phyloP scores from a whole-genome alignment of 2,797 vertebrate genomes.

The Lates japonicus region DNA sequence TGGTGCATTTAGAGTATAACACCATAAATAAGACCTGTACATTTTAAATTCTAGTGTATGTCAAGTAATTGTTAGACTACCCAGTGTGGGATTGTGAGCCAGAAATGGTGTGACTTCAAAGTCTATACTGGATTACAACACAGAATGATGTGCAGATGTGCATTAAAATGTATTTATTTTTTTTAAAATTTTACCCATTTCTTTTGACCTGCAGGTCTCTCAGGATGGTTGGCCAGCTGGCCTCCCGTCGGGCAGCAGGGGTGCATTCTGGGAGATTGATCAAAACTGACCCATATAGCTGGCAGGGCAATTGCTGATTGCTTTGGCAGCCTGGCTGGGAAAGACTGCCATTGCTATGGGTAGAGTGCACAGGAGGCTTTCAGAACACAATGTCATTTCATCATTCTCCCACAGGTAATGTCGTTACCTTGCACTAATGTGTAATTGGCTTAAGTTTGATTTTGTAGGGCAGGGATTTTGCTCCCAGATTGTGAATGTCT shows the following conservation, averaged over 20 bases:
- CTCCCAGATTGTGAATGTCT: not conserved
- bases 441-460: conserved; percentile 6
- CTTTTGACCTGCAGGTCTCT: conserved; percentile 87
- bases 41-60: not conserved
- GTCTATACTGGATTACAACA: not conserved
- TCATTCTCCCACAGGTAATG: conserved; percentile 4
- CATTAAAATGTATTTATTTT: not conserved
- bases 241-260: conserved; percentile 93
- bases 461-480: not conserved
- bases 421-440: conserved; percentile 24
- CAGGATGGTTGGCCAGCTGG: conserved; percentile 96
- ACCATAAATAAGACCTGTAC: not conserved
- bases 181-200: conserved; percentile 28
- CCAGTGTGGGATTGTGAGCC: not conserved
- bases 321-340: conserved; percentile 94
- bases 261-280: conserved; percentile 97
- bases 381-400: conserved; percentile 13
- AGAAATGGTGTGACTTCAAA: not conserved
- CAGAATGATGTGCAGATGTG: not conserved
- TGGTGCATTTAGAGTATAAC: not conserved
- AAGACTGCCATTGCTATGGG: conserved; percentile 97
- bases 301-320: conserved; percentile 93
- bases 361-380: conserved; percentile 61
- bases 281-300: conserved; percentile 94
- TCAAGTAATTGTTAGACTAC: not conserved